Percentiles rank a stretch among this genome's conserved stretches.
These are phyloP conservation scores for Pseudomyrmex pallidus DNA, from an alignment of 1,140 invertebrate genomes.

Conservation along the genomic window DNA sequence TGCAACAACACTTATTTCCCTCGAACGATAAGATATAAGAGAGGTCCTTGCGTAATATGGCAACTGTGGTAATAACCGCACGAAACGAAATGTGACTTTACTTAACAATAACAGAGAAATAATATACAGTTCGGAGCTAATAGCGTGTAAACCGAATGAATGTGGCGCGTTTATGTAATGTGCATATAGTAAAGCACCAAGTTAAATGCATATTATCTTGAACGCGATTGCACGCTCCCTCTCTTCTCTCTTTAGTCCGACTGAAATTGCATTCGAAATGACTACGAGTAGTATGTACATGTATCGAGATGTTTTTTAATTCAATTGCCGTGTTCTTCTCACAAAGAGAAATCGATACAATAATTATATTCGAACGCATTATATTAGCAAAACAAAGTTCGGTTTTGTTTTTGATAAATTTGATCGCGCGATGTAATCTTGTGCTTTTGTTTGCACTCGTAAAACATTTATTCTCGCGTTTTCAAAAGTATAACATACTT, in stretches of 20 bases:
- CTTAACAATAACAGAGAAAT: not conserved
- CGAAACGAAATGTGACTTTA: constrained; percentile 3
- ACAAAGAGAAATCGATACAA: constrained; percentile 21
- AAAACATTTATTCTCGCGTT: not conserved
- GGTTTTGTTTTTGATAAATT: constrained; percentile 13
- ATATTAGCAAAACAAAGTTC: not conserved
- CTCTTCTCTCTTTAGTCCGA: no score
- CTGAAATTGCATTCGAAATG: no score
- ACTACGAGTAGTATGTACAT: not conserved
- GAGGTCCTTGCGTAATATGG: not conserved
- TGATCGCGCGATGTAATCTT: constrained; percentile 9
- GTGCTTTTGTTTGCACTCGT: not conserved
- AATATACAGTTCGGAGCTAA: not conserved
- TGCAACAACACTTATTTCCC: constrained; percentile 25
- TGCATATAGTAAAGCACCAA: not conserved
- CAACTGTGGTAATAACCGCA: not conserved
- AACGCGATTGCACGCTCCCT: no score
- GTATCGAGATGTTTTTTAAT: not conserved
- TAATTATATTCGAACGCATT: not conserved
- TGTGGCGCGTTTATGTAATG: not conserved
- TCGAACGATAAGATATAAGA: constrained; percentile 40
- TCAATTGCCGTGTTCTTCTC: not conserved
- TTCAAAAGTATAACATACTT: not conserved
- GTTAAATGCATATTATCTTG: not conserved
- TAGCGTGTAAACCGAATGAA: not conserved